These are phyloP conservation scores for Todiramphus saurophagus DNA, from an alignment of 2,113 vertebrate species.

Conservation along the genomic window DNA sequence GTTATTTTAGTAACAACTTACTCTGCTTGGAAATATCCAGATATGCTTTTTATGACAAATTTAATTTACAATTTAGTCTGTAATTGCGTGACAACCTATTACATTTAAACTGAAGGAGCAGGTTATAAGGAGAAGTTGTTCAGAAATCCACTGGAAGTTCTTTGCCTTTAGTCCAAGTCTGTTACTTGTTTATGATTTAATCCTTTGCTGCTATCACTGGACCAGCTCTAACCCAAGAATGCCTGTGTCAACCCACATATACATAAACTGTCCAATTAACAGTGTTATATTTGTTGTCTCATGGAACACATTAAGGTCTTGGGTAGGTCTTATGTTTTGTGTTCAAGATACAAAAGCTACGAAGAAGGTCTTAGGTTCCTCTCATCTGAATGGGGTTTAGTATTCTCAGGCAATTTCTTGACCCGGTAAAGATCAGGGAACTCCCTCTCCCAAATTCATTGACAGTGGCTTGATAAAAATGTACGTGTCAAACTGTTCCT, in stretches of 20 bases:
- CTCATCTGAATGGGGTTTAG: background rate
- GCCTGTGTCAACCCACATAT: background rate
- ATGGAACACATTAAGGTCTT: background rate
- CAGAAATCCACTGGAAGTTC: background rate
- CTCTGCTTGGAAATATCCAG: background rate
- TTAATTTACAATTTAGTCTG: background rate
- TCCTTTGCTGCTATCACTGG: background rate
- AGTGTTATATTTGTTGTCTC: background rate
- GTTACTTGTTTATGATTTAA: background rate
- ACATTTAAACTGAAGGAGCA: background rate
- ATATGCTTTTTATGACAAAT: background rate
- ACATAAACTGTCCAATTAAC: background rate
- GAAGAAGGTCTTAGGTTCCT: background rate
- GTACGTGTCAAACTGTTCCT: background rate
- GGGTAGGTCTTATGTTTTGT: background rate
- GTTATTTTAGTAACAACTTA: background rate
- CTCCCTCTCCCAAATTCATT: background rate
- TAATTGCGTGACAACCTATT: background rate
- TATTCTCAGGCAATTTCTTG: background rate
- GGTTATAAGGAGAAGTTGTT: background rate
- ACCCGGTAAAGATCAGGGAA: background rate
- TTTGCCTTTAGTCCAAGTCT: background rate
- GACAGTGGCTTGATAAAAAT: background rate
- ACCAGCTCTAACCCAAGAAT: background rate
- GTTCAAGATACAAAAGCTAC: background rate